A percentile compares a stretch with the other conserved stretches of the same genome.
These are phyloP conservation scores for Agrypnus murinus DNA, from an alignment of 2,888 invertebrate species.

Conservation along the genomic window DNA sequence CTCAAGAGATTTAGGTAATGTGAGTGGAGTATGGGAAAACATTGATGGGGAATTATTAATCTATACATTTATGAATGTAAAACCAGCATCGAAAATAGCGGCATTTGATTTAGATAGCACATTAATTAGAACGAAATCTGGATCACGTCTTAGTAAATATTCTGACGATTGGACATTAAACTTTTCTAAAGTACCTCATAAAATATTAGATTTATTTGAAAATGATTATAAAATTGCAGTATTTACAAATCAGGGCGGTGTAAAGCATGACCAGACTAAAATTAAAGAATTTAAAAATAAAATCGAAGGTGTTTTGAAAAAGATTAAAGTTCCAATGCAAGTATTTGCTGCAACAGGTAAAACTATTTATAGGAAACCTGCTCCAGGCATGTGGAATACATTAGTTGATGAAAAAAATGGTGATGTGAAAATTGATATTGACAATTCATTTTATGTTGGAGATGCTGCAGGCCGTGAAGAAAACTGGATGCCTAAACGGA, in stretches of 20 bases:
- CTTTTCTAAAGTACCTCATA: constrained; percentile 78
- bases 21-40: constrained; percentile 77
- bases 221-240: constrained; percentile 91
- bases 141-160: constrained; percentile 89
- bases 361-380: constrained; percentile 88
- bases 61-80: constrained; percentile 77
- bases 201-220: constrained; percentile 78
- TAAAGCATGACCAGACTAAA: constrained; percentile 80
- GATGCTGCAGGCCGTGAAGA: constrained; percentile 94
- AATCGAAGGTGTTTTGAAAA: constrained; percentile 81
- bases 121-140: constrained; percentile 92
- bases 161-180: constrained; percentile 90
- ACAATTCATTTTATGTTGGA: constrained; percentile 87
- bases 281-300: constrained; percentile 88
- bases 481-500: constrained; percentile 80
- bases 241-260: constrained; percentile 92
- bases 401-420: constrained; percentile 80
- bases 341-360: constrained; percentile 83
- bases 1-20: constrained; percentile 8
- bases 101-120: constrained; percentile 97
- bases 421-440: constrained; percentile 76
- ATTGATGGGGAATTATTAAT: constrained; percentile 80
- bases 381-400: constrained; percentile 91
- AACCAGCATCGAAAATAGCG: constrained; percentile 81
- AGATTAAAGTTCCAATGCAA: constrained; percentile 87